phyloP scores from a whole-genome alignment of 37 sponge, comb jelly and placozoan genomes.

The Hexactinellida sp. region DNA sequence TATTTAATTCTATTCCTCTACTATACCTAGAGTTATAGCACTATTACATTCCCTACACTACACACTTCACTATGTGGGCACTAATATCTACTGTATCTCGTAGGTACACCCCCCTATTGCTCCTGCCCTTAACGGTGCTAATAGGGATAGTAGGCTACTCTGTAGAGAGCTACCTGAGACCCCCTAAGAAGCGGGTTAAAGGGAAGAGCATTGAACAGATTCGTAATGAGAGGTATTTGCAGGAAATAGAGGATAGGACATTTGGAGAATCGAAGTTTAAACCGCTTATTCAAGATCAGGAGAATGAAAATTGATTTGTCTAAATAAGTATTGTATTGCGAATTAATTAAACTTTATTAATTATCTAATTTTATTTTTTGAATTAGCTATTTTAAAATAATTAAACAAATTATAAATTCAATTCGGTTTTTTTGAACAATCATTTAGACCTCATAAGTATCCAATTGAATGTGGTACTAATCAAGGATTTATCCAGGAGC shows the following conservation, averaged over 20 bases:
- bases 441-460: too few relatives aligned
- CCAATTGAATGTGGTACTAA: too few relatives aligned
- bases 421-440: too few relatives aligned
- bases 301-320: not conserved
- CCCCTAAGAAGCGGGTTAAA: not conserved
- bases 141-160: not conserved
- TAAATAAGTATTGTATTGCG: not conserved
- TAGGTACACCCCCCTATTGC: not conserved
- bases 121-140: not conserved
- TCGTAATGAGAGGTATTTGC: not conserved
- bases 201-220: not conserved
- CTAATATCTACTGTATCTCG: not conserved
- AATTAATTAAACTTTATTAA: too few relatives aligned
- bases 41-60: not conserved
- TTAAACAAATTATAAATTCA: too few relatives aligned
- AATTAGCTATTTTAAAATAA: not conserved
- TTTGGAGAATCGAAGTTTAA: constrained; percentile 15
- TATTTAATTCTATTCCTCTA: too few relatives aligned
- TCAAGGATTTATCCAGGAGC: too few relatives aligned
- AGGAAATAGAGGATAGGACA: not conserved
- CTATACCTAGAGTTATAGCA: too few relatives aligned
- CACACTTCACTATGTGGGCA: not conserved
- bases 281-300: not conserved
- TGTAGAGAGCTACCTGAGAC: not conserved
- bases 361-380: not conserved